phyloP scores from a whole-genome alignment of 1,140 invertebrate genomes.

The Paracyclopina nana region DNA sequence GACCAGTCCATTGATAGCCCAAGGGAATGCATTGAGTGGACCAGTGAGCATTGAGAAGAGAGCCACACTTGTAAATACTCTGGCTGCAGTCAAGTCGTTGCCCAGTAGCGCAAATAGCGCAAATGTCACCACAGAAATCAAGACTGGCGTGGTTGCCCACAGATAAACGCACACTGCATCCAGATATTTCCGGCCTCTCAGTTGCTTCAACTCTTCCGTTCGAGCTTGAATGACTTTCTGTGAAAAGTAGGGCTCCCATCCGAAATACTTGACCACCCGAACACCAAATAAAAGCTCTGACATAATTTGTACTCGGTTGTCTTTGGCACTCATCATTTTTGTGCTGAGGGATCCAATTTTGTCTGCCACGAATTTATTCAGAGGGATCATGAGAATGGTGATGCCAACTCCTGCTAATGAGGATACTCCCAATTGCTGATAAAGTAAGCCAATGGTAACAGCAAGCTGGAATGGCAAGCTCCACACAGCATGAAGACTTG shows the following conservation, averaged over 20 bases:
- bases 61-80: conserved; percentile 77
- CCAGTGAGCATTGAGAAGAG: conserved; percentile 87
- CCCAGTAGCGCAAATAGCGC: conserved; percentile 63
- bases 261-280: conserved; percentile 68
- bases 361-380: conserved; percentile 74
- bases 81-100: conserved; percentile 29
- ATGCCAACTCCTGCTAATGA: conserved; percentile 76
- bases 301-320: conserved; percentile 65
- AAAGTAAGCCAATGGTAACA: conserved; percentile 58
- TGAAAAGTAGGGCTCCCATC: conserved; percentile 79
- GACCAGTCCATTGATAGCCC: conserved; percentile 89
- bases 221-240: conserved; percentile 32
- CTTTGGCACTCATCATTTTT: conserved; percentile 77
- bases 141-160: conserved; percentile 94
- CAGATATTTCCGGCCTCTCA: conserved; percentile 56
- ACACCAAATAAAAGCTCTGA: conserved; percentile 68
- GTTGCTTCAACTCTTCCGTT: conserved; percentile 10
- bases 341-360: conserved; percentile 69
- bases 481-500: conserved; percentile 90
- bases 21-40: conserved; percentile 91
- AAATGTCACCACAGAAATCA: conserved; percentile 83
- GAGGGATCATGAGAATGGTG: conserved; percentile 67
- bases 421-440: conserved; percentile 66
- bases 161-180: conserved; percentile 97
- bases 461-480: conserved; percentile 76